Conservation (phyloP, 1,140 invertebrate genomes). For the Hypothenemus hampei region DNA sequence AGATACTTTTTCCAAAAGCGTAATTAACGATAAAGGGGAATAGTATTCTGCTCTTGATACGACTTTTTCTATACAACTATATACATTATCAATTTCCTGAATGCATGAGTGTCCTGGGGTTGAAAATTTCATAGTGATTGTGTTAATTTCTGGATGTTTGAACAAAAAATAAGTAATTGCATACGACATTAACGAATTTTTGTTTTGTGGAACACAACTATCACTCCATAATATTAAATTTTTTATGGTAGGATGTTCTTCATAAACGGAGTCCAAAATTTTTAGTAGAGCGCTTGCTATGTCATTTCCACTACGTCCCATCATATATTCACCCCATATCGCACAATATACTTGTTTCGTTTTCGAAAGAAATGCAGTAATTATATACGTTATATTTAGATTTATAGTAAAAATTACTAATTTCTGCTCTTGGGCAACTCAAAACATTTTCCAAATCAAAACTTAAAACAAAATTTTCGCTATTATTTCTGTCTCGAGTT, state of each 20-base stretch:
- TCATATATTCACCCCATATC: slow-evolving; percentile 29
- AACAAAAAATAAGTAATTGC: slow-evolving; percentile 29
- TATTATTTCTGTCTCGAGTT: too few species aligned
- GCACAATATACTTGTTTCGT: slow-evolving; percentile 30
- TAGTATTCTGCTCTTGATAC: slow-evolving; percentile 31
- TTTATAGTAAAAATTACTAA: too few species aligned
- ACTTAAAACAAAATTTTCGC: too few species aligned
- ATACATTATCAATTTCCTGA: slow-evolving; percentile 34
- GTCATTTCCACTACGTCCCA: slow-evolving; percentile 31
- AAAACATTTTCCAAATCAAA: too few species aligned
- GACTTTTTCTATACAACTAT: slow-evolving; percentile 35
- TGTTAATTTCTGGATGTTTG: slow-evolving; percentile 20
- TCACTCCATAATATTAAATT: slow-evolving; percentile 35
- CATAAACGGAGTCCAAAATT: slow-evolving; percentile 28
- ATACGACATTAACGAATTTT: slow-evolving; percentile 33
- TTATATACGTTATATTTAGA: too few species aligned
- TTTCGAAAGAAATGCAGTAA: background rate
- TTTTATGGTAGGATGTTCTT: slow-evolving; percentile 14
- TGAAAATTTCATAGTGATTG: slow-evolving; percentile 36
- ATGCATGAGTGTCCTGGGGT: slow-evolving; percentile 33
- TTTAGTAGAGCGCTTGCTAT: slow-evolving; percentile 32
- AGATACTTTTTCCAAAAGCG: slow-evolving; percentile 22
- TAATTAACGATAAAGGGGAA: slow-evolving; percentile 30
- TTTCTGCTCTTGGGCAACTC: too few species aligned
- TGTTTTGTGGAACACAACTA: slow-evolving; percentile 37